Percentiles rank a stretch among this genome's conserved stretches.
Conservation (phyloP, 1,140 invertebrate species). For the Frieseomelitta varia region DNA sequence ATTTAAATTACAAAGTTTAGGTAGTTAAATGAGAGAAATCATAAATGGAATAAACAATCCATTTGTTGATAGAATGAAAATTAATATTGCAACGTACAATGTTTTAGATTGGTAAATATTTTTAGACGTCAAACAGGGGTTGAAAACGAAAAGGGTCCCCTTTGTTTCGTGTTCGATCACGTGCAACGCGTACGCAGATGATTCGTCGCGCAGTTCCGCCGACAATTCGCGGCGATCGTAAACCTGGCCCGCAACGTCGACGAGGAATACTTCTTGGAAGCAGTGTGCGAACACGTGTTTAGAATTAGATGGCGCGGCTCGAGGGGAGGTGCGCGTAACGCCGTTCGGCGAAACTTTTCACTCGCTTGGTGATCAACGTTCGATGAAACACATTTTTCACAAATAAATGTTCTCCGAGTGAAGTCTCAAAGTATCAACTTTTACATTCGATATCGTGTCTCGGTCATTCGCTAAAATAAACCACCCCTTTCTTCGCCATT, state of each 20-base stretch:
- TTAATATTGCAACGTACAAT: background rate
- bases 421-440: background rate
- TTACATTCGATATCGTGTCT: no score
- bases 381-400: background rate
- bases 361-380: background rate
- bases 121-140: background rate
- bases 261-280: conserved; percentile 63
- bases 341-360: background rate
- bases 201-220: conserved; percentile 48
- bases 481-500: no score
- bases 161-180: conserved; percentile 44
- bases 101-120: background rate
- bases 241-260: conserved; percentile 52
- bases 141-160: background rate
- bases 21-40: no score
- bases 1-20: no score
- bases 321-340: conserved; percentile 3
- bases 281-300: conserved; percentile 63
- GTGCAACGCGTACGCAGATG: conserved; percentile 46
- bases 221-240: conserved; percentile 65
- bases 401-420: background rate
- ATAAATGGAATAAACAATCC: no score
- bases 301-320: conserved; percentile 55
- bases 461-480: no score
- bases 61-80: background rate